phyloP scores from a whole-genome alignment of 2,113 vertebrate genomes.

The Mirounga angustirostris region DNA sequence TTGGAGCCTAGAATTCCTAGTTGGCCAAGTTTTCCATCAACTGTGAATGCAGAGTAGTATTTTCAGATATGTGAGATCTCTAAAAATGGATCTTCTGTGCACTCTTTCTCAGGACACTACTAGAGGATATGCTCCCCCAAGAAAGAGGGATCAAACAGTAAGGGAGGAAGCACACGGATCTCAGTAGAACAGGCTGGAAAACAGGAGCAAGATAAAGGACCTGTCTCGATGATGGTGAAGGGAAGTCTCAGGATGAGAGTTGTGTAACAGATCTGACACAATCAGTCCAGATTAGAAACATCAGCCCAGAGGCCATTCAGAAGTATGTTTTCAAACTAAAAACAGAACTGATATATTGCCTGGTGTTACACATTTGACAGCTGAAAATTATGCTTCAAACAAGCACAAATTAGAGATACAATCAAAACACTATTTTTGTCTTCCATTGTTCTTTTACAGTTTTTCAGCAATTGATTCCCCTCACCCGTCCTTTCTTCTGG shows the following conservation, averaged over 20 bases:
- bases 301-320: not conserved
- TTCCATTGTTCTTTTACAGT: not conserved
- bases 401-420: not conserved
- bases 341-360: not conserved
- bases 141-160: not conserved
- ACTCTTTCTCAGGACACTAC: not conserved
- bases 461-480: not conserved
- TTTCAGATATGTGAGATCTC: not conserved
- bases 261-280: not conserved
- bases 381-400: not conserved
- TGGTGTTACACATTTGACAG: not conserved
- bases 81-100: not conserved
- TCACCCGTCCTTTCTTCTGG: not conserved
- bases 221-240: not conserved
- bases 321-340: not conserved
- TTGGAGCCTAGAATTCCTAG: not conserved
- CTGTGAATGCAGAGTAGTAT: not conserved
- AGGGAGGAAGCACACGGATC: not conserved
- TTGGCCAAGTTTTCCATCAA: not conserved
- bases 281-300: not conserved
- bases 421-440: not conserved
- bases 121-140: not conserved
- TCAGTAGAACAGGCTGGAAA: not conserved
- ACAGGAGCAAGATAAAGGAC: not conserved
- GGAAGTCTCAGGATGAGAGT: not conserved